A percentile compares a stretch with the other conserved stretches of the same genome.
Conservation (phyloP, 2,888 invertebrate species). For the Xanthostigma xanthostigma region DNA sequence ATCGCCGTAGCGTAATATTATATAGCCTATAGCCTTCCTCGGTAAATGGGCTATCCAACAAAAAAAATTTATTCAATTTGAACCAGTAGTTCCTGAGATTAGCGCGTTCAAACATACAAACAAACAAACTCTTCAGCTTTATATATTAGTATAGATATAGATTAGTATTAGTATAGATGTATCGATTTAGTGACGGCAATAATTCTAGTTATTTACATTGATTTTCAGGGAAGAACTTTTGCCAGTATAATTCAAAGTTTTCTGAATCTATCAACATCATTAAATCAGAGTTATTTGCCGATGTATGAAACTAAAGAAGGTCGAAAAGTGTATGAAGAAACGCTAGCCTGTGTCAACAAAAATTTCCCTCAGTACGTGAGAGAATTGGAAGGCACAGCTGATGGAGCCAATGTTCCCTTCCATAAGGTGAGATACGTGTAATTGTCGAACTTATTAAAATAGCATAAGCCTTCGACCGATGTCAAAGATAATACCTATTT, state of each 20-base stretch:
- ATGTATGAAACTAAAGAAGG: conserved; percentile 58
- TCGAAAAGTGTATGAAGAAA: conserved; percentile 55
- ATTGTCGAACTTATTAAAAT: background rate
- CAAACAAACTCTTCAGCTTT: too few species aligned
- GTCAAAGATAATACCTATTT: too few species aligned
- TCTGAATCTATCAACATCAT: conserved; percentile 38
- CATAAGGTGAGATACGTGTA: conserved; percentile 42
- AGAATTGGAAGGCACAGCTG: conserved; percentile 74
- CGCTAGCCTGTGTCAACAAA: conserved; percentile 47
- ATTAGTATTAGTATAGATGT: too few species aligned
- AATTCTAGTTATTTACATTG: too few species aligned
- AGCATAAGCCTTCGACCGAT: too few species aligned
- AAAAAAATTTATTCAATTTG: too few species aligned
- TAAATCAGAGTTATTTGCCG: conserved; percentile 53
- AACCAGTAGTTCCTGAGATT: too few species aligned
- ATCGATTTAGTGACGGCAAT: background rate
- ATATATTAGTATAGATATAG: too few species aligned
- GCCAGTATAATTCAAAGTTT: conserved; percentile 56
- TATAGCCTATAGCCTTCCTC: too few species aligned
- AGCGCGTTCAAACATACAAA: too few species aligned
- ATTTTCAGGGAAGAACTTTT: conserved; percentile 62
- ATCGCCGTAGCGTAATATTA: too few species aligned
- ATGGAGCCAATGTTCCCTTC: conserved; percentile 71
- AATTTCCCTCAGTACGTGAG: conserved; percentile 70
- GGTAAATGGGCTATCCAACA: too few species aligned